phyloP scores from a whole-genome alignment of 1,140 invertebrate species.

The Pteromalus puparum region DNA sequence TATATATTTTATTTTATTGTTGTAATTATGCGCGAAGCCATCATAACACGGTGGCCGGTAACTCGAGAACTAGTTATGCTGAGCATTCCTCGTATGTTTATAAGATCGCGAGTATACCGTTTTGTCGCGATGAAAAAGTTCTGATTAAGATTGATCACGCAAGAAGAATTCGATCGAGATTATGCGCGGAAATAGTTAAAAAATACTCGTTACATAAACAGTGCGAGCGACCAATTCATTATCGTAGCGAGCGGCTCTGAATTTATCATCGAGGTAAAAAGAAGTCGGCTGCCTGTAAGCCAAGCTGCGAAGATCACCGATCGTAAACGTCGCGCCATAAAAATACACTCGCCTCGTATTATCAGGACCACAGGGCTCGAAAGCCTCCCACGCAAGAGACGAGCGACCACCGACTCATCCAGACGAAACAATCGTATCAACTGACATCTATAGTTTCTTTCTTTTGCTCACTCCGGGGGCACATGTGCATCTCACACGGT shows the following conservation, averaged over 20 bases:
- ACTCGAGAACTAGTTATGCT: too few relatives aligned
- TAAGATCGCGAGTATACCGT: neutral
- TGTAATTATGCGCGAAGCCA: neutral
- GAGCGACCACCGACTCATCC: constrained; percentile 8
- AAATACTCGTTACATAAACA: neutral
- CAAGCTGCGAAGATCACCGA: neutral
- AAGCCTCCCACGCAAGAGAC: neutral
- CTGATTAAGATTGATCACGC: neutral
- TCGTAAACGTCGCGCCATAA: constrained; percentile 1
- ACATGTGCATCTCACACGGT: neutral
- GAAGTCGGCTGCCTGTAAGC: too few relatives aligned
- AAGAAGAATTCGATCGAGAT: neutral
- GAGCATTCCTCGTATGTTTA: neutral
- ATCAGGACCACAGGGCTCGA: constrained; percentile 36
- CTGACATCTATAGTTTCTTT: constrained; percentile 51
- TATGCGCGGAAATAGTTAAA: neutral
- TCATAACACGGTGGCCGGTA: neutral
- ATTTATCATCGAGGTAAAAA: neutral
- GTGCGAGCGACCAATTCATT: too few relatives aligned
- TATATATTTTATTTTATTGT: neutral
- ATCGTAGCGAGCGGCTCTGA: neutral
- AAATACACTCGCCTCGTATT: constrained; percentile 6
- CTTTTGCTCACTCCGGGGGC: neutral
- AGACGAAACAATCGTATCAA: constrained; percentile 61
- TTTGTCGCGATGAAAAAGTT: neutral